Base-by-base conservation (phyloP, 2,797 vertebrate species). In the Holocentrus rufus region DNA sequence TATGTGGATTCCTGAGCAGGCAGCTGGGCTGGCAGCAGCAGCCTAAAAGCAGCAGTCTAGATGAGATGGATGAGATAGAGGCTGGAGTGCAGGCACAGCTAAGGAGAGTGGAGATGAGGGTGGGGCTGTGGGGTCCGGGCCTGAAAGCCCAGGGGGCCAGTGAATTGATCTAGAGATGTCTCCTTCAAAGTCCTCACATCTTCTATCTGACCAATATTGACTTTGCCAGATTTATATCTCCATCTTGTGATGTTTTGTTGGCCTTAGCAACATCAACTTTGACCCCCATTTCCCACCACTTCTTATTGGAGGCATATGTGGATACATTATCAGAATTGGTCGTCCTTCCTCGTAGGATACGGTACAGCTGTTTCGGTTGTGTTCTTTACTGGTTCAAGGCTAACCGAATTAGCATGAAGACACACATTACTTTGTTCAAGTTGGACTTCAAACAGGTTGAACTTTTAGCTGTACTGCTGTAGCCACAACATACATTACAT, bases 221-320 rank as follows among this genome's bases (percentile, higher is more conserved):
- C 89, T 85, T 88, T 81, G 66, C 74, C 83, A 90, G 91, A 93
- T 92, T 90, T 81, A 74, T 84, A 91, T 90, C 89, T 81, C 63
- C 5, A 61, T 88, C 82, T 77, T 87, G 80, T 87, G 84, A 87
- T 91, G 88, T 91, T 91, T 79, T 74, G 76, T 78, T 79, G 65
- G 85, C 83, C 72, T 85, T 74, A 83, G 74, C 65, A 49, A 87
- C 70, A 76, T 91, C 83, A 92, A 86, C 90, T 88, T 79, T 92
- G 87, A 91, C 89, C 89, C 79, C 74, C 14, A 64, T 84, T 81
- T 87, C 80, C 83, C 77, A 31, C 76, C 76, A 62, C 59, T 59
- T 88, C 61, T 92, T 87, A 92, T 94, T 91, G 67, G 80, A 93
- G 76, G 76, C 91, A 91, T 82, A 86, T 92, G 89, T 87, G 82